Evolutionary conservation across 1,140 invertebrate species (phyloP).

Genomic region (Tribolium castaneum): DNA sequence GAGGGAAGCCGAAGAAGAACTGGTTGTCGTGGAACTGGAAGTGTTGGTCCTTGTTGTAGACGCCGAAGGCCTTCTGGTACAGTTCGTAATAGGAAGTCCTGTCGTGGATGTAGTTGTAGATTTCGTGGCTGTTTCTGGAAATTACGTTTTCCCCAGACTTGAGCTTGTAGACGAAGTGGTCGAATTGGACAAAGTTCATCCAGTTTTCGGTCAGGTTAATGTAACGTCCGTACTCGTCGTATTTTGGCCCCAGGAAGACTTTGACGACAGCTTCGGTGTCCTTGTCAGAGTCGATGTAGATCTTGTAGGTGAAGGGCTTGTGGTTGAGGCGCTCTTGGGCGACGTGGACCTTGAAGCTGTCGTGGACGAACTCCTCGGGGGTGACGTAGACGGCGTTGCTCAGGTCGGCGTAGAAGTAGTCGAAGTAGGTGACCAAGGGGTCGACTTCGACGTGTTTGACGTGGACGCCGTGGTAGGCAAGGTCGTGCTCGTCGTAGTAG

Average conservation of each 20-base stretch:
- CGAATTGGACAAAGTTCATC: slow-evolving; percentile 74
- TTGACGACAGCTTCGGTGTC: slow-evolving; percentile 68
- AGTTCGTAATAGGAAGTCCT: slow-evolving; percentile 70
- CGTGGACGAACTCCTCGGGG: slow-evolving; percentile 35
- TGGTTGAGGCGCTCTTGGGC: slow-evolving; percentile 68
- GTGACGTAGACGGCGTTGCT: slow-evolving; percentile 70
- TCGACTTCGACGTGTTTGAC: slow-evolving; percentile 72
- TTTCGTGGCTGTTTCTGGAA: slow-evolving; percentile 73
- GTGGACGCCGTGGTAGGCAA: slow-evolving; percentile 70
- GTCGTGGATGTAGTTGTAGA: slow-evolving; percentile 73
- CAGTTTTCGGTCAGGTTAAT: slow-evolving; percentile 68
- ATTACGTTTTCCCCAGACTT: slow-evolving; percentile 74
- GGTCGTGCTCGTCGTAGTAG: slow-evolving; percentile 70
- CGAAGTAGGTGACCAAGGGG: slow-evolving; percentile 74
- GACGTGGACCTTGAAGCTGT: slow-evolving; percentile 58
- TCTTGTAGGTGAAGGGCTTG: slow-evolving; percentile 72
- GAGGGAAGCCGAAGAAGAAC: slow-evolving; percentile 69
- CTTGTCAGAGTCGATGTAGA: slow-evolving; percentile 70
- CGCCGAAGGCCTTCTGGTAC: slow-evolving; percentile 68
- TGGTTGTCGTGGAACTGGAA: slow-evolving; percentile 66
- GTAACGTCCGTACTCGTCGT: slow-evolving; percentile 67
- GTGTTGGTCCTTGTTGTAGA: slow-evolving; percentile 63
- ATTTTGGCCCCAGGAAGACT: slow-evolving; percentile 77
- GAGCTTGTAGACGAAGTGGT: slow-evolving; percentile 75
- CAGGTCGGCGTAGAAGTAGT: slow-evolving; percentile 74